phyloP scores from a whole-genome alignment of 37 sponge, comb jelly and placozoan species.

The Halisarca cf. caerulea region DNA sequence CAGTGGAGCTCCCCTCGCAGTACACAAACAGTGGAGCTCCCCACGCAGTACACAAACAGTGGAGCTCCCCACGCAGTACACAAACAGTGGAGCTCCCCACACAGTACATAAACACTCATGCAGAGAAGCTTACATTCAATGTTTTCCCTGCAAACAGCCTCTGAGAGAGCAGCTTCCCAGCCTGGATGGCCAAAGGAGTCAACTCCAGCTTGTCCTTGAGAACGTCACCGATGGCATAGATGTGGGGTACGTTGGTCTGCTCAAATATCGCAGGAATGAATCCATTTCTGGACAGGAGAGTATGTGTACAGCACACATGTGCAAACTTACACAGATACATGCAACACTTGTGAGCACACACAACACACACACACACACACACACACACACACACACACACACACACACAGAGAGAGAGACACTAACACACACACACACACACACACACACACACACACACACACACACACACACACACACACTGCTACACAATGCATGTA shows the following conservation, averaged over 20 bases:
- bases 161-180: constrained; percentile 86
- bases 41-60: too few relatives aligned
- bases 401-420: background rate
- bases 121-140: constrained; percentile 42
- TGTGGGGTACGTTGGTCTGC: constrained; percentile 92
- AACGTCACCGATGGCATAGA: constrained; percentile 96
- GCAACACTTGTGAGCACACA: background rate
- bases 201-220: constrained; percentile 90
- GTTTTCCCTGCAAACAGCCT: constrained; percentile 68
- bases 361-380: constrained; percentile 1
- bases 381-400: background rate
- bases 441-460: too few relatives aligned
- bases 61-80: too few relatives aligned
- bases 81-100: too few relatives aligned
- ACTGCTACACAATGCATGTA: too few relatives aligned
- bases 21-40: too few relatives aligned
- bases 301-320: background rate
- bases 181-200: constrained; percentile 97
- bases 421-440: background rate
- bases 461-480: too few relatives aligned
- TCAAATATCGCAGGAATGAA: constrained; percentile 78
- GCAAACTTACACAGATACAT: background rate
- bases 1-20: too few relatives aligned
- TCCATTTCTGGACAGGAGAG: constrained; percentile 43
- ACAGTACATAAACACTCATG: too few relatives aligned